Conservation (phyloP, 2,113 vertebrate species). For the Ornithorhynchus anatinus region DNA sequence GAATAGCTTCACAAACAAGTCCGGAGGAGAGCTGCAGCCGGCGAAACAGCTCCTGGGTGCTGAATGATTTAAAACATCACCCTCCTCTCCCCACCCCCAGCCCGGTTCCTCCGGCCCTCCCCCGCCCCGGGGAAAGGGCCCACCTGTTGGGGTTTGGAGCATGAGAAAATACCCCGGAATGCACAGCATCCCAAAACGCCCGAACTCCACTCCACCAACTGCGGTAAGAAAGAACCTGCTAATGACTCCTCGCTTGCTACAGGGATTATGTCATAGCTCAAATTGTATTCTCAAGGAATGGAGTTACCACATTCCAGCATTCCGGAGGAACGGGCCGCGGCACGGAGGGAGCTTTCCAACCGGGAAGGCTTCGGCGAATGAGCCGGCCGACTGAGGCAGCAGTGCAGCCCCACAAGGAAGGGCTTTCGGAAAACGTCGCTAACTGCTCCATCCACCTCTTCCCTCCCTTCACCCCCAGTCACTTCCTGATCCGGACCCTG, state of each 20-base stretch:
- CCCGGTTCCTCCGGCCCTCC: too few species aligned
- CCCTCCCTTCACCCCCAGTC: too few species aligned
- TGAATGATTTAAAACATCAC: slow-evolving; percentile 56
- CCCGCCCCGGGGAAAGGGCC: background rate
- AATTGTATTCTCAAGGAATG: slow-evolving; percentile 63
- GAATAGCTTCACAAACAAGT: background rate
- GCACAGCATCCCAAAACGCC: slow-evolving; percentile 57
- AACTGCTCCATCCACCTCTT: too few species aligned
- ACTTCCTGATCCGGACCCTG: too few species aligned
- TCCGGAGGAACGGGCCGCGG: slow-evolving; percentile 38
- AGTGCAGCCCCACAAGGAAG: rapidly evolving
- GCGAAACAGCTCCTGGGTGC: slow-evolving; percentile 7
- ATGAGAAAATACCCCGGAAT: slow-evolving; percentile 68
- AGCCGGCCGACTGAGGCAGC: rapidly evolving
- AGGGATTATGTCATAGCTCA: slow-evolving; percentile 67
- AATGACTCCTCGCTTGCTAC: slow-evolving; percentile 66
- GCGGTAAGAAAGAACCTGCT: slow-evolving; percentile 66
- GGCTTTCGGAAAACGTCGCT: too few species aligned
- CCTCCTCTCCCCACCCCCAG: slow-evolving; percentile 14
- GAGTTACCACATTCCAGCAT: slow-evolving; percentile 39
- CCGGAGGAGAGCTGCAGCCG: background rate
- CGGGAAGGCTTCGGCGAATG: background rate
- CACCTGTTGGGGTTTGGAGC: slow-evolving; percentile 57
- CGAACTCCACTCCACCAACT: slow-evolving; percentile 47
- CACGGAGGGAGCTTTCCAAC: slow-evolving; percentile 13